Evolutionary conservation across 2,888 invertebrate genomes (phyloP).

Genomic region (Lamellibrachia satsuma): DNA sequence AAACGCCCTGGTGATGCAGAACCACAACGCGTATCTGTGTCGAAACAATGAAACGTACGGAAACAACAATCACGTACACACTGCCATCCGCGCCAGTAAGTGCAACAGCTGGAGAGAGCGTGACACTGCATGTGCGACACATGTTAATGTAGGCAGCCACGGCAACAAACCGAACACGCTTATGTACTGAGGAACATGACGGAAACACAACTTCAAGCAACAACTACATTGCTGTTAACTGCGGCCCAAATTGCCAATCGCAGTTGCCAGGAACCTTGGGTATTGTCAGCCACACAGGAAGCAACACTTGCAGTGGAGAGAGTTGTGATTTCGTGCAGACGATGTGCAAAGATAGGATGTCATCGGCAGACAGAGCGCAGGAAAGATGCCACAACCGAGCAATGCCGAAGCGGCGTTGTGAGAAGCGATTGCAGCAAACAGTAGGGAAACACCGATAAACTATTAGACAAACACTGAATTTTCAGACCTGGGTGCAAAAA

Average conservation of each 20-base stretch:
- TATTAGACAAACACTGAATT: background rate
- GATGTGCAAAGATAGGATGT: background rate
- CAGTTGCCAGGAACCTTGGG: background rate
- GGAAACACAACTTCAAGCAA: background rate
- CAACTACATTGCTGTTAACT: background rate
- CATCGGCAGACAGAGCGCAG: background rate
- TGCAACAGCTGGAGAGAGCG: background rate
- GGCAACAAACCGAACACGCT: background rate
- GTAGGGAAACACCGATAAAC: background rate
- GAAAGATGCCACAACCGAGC: constrained; percentile 8
- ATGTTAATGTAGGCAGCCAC: background rate
- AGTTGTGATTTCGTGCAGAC: background rate
- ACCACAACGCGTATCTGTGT: background rate
- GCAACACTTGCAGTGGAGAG: background rate
- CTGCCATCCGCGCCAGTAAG: background rate
- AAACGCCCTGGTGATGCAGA: background rate
- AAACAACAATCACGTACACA: background rate
- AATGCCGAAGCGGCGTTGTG: background rate
- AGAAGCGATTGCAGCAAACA: background rate
- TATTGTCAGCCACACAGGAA: background rate
- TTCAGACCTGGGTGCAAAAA: background rate
- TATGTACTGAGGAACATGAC: background rate
- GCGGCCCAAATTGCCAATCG: background rate
- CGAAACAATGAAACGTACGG: background rate
- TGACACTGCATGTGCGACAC: background rate